A percentile compares a stretch with the other conserved stretches of the same genome.
These are phyloP conservation scores for Carollia perspicillata DNA, from an alignment of 2,113 vertebrate species.

Conservation along the genomic window DNA sequence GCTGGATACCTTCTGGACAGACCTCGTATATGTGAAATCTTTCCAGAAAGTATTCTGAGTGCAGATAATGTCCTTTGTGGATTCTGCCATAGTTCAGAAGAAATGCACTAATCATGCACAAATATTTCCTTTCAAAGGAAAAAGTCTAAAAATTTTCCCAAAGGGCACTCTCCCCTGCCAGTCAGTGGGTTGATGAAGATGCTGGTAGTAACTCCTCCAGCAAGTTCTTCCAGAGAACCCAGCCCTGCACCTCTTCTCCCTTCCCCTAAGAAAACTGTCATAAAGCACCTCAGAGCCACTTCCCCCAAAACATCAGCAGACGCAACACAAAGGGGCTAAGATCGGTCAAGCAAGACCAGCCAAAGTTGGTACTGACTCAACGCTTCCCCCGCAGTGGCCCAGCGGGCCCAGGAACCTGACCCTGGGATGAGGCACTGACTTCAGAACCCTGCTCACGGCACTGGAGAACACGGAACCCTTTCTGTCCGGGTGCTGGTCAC, in stretches of 20 bases:
- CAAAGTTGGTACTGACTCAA: background rate
- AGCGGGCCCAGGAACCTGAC: too few species aligned
- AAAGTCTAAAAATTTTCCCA: background rate
- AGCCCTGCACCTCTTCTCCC: too few species aligned
- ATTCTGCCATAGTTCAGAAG: background rate
- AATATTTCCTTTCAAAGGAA: background rate
- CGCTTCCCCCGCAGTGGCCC: background rate
- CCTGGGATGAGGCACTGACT: background rate
- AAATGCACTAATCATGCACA: background rate
- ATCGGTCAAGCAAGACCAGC: background rate
- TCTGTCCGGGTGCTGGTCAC: background rate
- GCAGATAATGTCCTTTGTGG: background rate
- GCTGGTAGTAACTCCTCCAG: background rate
- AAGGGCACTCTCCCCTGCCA: rapidly evolving
- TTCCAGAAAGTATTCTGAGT: background rate
- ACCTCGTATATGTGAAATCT: background rate
- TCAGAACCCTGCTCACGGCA: background rate
- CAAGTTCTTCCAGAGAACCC: background rate
- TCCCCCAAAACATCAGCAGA: background rate
- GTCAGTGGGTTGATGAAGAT: background rate
- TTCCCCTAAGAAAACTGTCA: too few species aligned
- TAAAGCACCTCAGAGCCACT: too few species aligned
- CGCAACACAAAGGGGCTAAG: background rate
- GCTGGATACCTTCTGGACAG: too few species aligned
- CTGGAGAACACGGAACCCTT: background rate